phyloP scores from a whole-genome alignment of 1,140 invertebrate genomes.

The Procambarus clarkii region DNA sequence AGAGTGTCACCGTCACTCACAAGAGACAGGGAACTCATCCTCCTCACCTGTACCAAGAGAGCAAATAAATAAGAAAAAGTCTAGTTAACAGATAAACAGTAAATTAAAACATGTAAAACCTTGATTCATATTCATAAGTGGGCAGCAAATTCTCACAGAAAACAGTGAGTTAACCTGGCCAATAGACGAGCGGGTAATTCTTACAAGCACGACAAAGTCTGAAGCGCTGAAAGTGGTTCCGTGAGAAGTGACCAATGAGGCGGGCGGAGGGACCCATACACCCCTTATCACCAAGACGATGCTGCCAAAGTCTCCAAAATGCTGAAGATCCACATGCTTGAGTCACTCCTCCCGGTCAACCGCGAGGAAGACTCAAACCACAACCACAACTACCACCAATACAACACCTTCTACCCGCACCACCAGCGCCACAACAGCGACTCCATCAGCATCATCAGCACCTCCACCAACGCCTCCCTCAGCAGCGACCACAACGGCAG shows the following conservation, averaged over 20 bases:
- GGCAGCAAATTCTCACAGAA: too few relatives aligned
- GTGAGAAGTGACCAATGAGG: neutral
- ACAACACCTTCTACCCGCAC: constrained; percentile 22
- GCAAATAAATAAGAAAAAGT: too few relatives aligned
- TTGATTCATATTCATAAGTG: too few relatives aligned
- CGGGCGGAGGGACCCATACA: neutral
- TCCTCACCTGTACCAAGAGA: too few relatives aligned
- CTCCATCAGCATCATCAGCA: constrained; percentile 3
- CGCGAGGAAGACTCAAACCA: constrained; percentile 16
- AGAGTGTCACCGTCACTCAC: too few relatives aligned
- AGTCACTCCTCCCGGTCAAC: constrained; percentile 58
- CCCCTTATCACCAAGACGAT: neutral
- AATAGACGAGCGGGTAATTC: too few relatives aligned
- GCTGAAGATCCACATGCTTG: constrained; percentile 71
- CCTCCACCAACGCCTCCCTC: neutral
- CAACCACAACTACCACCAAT: constrained; percentile 1
- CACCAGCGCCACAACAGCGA: constrained; percentile 4
- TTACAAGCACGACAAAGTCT: too few relatives aligned
- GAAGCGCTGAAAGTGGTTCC: too few relatives aligned
- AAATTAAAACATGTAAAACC: too few relatives aligned
- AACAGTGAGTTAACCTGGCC: too few relatives aligned
- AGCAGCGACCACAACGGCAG: constrained; percentile 26
- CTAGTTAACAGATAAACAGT: too few relatives aligned
- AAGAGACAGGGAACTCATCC: too few relatives aligned
- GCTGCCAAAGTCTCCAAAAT: constrained; percentile 24